phyloP scores from a whole-genome alignment of 2,113 vertebrate species.

The Delphinapterus leucas region DNA sequence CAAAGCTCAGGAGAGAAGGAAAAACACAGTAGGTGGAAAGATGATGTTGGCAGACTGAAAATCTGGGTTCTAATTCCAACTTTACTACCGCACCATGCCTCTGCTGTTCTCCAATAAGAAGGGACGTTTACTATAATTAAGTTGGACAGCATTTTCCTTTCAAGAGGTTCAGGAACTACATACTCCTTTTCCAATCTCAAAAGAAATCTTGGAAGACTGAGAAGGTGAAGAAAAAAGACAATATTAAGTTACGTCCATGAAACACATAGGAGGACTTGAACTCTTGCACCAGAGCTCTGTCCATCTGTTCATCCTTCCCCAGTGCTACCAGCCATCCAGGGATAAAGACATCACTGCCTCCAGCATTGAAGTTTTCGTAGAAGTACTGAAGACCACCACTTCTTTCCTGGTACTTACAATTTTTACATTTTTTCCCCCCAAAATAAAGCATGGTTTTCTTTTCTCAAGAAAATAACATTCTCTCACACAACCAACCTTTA shows the following conservation, averaged over 20 bases:
- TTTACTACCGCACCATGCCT: background rate
- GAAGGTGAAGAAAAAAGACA: background rate
- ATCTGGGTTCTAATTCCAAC: constrained; percentile 1
- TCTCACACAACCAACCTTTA: background rate
- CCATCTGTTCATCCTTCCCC: background rate
- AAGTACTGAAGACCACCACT: background rate
- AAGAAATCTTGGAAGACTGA: background rate
- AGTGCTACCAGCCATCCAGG: background rate
- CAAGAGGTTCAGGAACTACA: background rate
- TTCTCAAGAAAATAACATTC: background rate
- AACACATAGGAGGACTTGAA: background rate
- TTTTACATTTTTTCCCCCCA: background rate
- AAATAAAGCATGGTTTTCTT: background rate
- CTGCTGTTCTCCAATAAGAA: background rate
- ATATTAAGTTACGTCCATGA: background rate
- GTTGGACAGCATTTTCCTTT: background rate
- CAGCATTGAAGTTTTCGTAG: background rate
- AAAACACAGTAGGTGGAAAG: background rate
- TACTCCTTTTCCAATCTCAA: background rate
- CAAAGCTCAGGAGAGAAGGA: background rate
- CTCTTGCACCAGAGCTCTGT: background rate
- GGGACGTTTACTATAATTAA: background rate
- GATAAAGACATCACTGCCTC: background rate
- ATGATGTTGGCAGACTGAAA: background rate
- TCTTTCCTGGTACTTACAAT: background rate